Evolutionary conservation across 2,113 vertebrate genomes (phyloP), one percentile per base, ranked within the genome.

Genomic region (Labrus mixtus): DNA sequence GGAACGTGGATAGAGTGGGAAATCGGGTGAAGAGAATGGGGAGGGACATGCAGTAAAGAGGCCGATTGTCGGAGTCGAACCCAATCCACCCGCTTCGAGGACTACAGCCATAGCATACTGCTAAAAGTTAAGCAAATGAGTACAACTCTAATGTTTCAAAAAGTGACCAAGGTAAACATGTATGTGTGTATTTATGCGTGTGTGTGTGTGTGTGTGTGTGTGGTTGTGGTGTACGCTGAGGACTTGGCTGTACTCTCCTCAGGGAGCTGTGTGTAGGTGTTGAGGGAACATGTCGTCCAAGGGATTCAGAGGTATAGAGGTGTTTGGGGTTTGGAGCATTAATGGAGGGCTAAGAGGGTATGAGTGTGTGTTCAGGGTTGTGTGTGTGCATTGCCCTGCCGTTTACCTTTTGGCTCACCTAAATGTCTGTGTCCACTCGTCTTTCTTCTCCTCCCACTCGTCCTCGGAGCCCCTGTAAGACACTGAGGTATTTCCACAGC

Each of bases 401-500:
- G 55, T 89, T 91, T 90, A 90, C 86, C 90, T 90, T 89, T 87
- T 59, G 78, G 82, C 84, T 90, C 79, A 89, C 84, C 72, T 82
- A 45, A 77, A 80, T 19, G 79, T 84, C 83, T 72, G 57, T 48
- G 4, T 86, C 45, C 60, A 0, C 84, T 89, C 75, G 56, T 79
- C 83, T 87, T 85, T 87, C 83, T 86, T 81, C 87, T 84, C 73
- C 65, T 81, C 72, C 82, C 79, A 50, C 79, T 71, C 79, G 43
- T 71, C 78, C 74, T 65, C 85, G 17, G 78, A 76, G 74, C 79
- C 76, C 66, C 87, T 83, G 81, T 83, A 85, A 91, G 82, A 79
- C 82, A 68, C 79, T 65, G 82, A 91, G 92, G 90, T 93, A 94
- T 94, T 95, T 95, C 89, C 92, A 93, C 95, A 95, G 91, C 78